phyloP scores from a whole-genome alignment of 2,113 vertebrate species.

The Alexandromys fortis region DNA sequence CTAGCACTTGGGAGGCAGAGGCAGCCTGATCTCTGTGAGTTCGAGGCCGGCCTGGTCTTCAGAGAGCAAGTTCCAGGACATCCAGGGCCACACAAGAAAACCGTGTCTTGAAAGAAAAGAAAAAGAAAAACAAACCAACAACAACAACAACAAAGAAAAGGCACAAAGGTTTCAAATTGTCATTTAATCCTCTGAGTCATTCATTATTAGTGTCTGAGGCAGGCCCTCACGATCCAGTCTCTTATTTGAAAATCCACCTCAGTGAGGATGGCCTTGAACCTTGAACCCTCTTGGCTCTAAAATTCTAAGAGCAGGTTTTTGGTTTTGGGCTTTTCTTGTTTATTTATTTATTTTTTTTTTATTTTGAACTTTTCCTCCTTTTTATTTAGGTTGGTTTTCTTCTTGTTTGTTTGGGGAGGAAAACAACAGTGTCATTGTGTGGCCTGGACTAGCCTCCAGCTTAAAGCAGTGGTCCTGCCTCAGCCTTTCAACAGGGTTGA shows the following conservation, averaged over 20 bases:
- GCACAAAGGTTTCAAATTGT: not conserved
- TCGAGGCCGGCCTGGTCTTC: not conserved
- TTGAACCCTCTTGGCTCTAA: not conserved
- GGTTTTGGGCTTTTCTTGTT: not conserved
- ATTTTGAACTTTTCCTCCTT: rapidly evolving
- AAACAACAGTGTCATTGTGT: not conserved
- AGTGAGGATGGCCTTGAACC: not conserved
- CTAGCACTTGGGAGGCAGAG: not conserved
- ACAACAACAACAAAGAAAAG: not conserved
- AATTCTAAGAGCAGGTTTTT: not conserved
- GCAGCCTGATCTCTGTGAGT: not conserved
- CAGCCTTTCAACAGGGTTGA: not conserved
- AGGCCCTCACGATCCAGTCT: not conserved
- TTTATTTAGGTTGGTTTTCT: not conserved
- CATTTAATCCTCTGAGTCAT: not conserved
- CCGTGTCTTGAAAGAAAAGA: not conserved
- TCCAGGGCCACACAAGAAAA: not conserved
- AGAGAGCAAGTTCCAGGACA: no score
- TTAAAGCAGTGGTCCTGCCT: not conserved
- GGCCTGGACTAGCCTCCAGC: not conserved
- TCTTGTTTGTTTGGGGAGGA: not conserved
- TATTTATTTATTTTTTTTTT: not conserved
- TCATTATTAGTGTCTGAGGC: not conserved
- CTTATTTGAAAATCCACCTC: no score
- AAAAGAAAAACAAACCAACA: not conserved